phyloP scores from a whole-genome alignment of 2,797 vertebrate genomes.

The Myotis daubentonii region DNA sequence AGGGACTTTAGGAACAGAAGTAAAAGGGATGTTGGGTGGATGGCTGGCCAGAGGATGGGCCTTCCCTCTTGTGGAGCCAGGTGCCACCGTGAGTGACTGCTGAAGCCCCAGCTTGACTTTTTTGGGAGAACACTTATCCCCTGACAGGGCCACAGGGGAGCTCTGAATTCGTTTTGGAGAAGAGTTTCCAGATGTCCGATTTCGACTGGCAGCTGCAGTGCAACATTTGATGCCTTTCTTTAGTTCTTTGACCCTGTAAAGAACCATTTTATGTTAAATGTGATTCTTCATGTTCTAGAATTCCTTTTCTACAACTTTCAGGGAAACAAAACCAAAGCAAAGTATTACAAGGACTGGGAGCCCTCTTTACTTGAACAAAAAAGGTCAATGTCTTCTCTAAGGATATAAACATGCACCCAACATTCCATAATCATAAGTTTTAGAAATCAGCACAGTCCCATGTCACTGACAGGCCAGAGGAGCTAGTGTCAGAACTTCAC shows the following conservation, averaged over 20 bases:
- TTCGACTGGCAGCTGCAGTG: slow-evolving; percentile 67
- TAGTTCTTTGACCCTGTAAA: slow-evolving; percentile 93
- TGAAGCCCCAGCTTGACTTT: slow-evolving; percentile 87
- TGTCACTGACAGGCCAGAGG: not conserved
- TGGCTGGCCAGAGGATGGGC: slow-evolving; percentile 70
- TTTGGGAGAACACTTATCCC: slow-evolving; percentile 89
- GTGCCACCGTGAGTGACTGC: slow-evolving; percentile 57
- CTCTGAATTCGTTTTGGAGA: slow-evolving; percentile 87
- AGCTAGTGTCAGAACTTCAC: not conserved
- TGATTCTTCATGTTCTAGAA: not conserved
- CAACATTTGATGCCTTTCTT: slow-evolving; percentile 86
- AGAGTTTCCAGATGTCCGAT: slow-evolving; percentile 66
- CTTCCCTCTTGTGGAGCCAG: slow-evolving; percentile 75
- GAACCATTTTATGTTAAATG: slow-evolving; percentile 46
- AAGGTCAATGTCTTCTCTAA: not conserved
- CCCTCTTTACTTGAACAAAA: not conserved
- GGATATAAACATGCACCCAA: not conserved
- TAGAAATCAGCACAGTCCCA: not conserved
- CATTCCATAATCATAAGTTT: not conserved
- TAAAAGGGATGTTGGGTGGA: slow-evolving; percentile 75
- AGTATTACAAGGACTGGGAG: not conserved
- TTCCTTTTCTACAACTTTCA: slow-evolving; percentile 49
- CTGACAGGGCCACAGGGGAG: slow-evolving; percentile 69
- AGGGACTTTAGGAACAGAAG: slow-evolving; percentile 85
- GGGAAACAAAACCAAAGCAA: slow-evolving; percentile 37